Evolutionary conservation across 2,113 vertebrate species (phyloP), one percentile per base, ranked within the genome.

Genomic region (Ceratotherium simum): DNA sequence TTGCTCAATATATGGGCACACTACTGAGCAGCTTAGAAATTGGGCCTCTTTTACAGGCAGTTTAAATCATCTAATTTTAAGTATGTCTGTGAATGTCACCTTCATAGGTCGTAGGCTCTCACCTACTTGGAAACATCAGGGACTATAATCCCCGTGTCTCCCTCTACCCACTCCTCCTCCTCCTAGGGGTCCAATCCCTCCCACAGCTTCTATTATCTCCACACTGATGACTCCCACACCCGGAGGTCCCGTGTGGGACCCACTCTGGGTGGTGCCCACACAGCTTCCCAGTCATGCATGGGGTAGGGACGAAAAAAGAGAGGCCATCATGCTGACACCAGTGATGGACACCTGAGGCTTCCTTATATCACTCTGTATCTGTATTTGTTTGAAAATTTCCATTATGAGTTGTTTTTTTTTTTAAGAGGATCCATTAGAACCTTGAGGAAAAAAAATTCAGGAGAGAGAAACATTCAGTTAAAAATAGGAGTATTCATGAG

Each of bases 401-500:
- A 86, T 93, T 67, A 79, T 54, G 62, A 90, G 8, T 60, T n/a
- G n/a, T n/a, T n/a, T 36, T 29, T 69, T 73, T 80, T 54, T 73
- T 60, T 33, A 2, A 72, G 29, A 95, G 21, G 39, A 94, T 58
- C 67, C 86, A 97, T 75, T 58, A 85, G 73, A 97, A 95, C 18
- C 46, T 69, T 79, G 6, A 94, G 16, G 82, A 65, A 36, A 69
- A 82, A 83, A 92, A 91, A 95, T 42, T 84, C 78, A 78, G 69
- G 91, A 91, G 46, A 97, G 31, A 96, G 51, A 98, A 93, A 80
- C 69, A 93, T 69, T 86, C 65, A 64, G 87, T 95, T 98, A 97
- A 97, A 98, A 97, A 97, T 96, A 97, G 95, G 54, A 78, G 69
- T 97, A 96, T 96, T 95, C 80, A 80, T 82, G 54, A 95, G 91